Base-by-base conservation (phyloP, 2,113 vertebrate genomes). In the Gila orcuttii region DNA sequence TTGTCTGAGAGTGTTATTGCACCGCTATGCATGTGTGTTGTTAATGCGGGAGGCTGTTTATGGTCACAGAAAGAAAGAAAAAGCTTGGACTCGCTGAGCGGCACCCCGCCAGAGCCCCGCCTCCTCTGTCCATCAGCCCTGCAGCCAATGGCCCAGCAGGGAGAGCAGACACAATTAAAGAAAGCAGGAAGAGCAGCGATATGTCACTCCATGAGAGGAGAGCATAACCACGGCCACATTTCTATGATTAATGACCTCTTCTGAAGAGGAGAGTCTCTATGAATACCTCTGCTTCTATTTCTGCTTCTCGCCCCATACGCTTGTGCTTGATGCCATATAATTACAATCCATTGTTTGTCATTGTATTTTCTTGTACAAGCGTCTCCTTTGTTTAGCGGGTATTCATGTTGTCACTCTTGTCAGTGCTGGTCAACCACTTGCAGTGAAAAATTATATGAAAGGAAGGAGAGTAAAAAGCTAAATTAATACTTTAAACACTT, bases 131-230 rank as follows among this genome's bases (percentile, higher is more conserved):
- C 92, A 87, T 79, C 89, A 90, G 90, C 89, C 91, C 90, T 82
- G 88, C 88, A 92, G 92, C 91, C 92, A 91, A 89, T 89, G 89
- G 86, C 88, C 85, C 91, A 90, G 86, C 82, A 59, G 86, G 80
- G 42, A 84, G 81, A 76, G 71, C 60, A 62, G 4, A 23, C 45
- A 75, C 86, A 85, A 82, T 84, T 87, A 90, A 74, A 87, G 85
- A 87, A 86, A 88, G 87, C 85, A 88, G 79, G 86, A 83, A 89
- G 87, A 85, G 69, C 88, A 89, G 83, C 21, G 83, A 87, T 89
- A 89, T 88, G 87, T 87, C 87, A 88, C 83, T 87, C 79, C 79
- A 69, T 74, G 68, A 79, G 84, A 28, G n/a, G 78, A 89, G 86
- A 87, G 83, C 83, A 79, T 83, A 87, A 82, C 86, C 83, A 76